These are phyloP conservation scores for Poecile montanus DNA, from an alignment of 2,797 vertebrate species.

Conservation along the genomic window DNA sequence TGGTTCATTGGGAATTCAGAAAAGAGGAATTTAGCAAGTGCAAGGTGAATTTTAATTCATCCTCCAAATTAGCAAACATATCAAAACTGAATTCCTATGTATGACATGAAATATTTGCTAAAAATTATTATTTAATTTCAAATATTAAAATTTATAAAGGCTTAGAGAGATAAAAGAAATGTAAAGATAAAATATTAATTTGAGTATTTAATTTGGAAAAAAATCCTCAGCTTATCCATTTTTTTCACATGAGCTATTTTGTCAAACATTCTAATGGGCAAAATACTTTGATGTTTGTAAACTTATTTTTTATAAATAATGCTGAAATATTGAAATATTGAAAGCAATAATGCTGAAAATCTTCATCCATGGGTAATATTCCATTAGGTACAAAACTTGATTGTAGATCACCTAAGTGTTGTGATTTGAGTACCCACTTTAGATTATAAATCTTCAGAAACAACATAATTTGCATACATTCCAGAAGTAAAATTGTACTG, in stretches of 20 bases:
- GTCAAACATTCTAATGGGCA: neutral
- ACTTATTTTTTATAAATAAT: neutral
- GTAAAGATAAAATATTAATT: neutral
- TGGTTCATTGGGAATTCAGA: neutral
- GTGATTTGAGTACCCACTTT: neutral
- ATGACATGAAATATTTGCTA: neutral
- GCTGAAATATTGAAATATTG: too few species aligned
- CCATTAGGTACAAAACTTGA: neutral
- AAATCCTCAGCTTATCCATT: neutral
- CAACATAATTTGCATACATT: neutral
- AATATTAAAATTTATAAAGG: neutral
- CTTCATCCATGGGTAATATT: neutral
- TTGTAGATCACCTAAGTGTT: neutral
- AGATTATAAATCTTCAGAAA: neutral
- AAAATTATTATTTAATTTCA: neutral
- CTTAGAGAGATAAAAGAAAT: neutral
- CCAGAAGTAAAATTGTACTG: neutral
- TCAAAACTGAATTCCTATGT: neutral
- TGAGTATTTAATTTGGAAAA: neutral
- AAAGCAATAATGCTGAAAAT: neutral
- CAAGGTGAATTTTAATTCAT: constrained; percentile 34
- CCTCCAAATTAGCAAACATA: neutral
- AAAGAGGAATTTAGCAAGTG: neutral
- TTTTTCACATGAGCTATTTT: neutral
- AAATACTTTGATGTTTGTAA: neutral